Evolutionary conservation across 1,140 invertebrate genomes (phyloP).

Genomic region (Drosophila miranda): DNA sequence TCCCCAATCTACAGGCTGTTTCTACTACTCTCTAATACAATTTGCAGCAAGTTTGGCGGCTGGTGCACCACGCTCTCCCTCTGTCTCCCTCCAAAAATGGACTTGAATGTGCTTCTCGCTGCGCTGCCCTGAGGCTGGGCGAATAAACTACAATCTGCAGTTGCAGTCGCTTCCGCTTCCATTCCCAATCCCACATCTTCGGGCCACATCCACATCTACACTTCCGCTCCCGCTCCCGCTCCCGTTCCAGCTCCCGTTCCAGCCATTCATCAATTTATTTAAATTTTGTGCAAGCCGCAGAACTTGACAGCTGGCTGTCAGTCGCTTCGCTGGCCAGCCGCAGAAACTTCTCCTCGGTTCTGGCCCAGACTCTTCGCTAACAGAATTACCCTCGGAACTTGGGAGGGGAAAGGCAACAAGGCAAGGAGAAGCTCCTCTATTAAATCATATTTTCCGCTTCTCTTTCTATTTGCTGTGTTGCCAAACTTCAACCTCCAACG

Average conservation of each 20-base stretch:
- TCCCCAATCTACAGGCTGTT: constrained; percentile 5
- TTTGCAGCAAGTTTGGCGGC: constrained; percentile 44
- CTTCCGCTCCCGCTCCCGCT: background rate
- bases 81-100: constrained; percentile 10
- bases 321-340: constrained; percentile 43
- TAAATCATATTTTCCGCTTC: constrained; percentile 62
- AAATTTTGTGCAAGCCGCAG: constrained; percentile 57
- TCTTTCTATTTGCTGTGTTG: constrained; percentile 19
- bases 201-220: background rate
- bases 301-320: constrained; percentile 58
- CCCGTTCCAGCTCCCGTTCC: background rate
- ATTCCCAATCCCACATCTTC: too few species aligned
- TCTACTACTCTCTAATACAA: constrained; percentile 45
- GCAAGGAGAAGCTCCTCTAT: constrained; percentile 39
- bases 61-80: too few species aligned
- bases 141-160: constrained; percentile 39
- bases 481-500: background rate
- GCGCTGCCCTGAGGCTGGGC: constrained; percentile 29
- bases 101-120: constrained; percentile 4
- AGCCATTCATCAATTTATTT: constrained; percentile 63
- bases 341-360: constrained; percentile 42
- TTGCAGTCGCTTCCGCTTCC: background rate
- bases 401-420: constrained; percentile 19
- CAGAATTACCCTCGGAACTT: constrained; percentile 45
- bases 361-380: constrained; percentile 36